A percentile compares a stretch with the other conserved stretches of the same genome.
phyloP scores from a whole-genome alignment of 2,113 vertebrate species.

The Oncorhynchus keta region DNA sequence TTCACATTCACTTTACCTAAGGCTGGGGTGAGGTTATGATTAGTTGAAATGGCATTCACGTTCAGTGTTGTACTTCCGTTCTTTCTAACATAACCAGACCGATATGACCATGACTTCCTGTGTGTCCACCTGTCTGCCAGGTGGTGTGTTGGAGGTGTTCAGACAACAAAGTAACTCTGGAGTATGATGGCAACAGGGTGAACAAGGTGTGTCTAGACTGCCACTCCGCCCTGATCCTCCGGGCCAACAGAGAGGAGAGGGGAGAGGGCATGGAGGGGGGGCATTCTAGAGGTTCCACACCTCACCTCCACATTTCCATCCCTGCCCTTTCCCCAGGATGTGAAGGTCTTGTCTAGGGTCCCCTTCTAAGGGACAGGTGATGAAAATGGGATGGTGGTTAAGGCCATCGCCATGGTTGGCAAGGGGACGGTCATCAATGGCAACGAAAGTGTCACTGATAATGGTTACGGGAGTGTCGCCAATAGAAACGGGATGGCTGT shows the following conservation, averaged over 20 bases:
- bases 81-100: not conserved
- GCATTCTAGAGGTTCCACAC: constrained; percentile 80
- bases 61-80: not conserved
- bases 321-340: constrained; percentile 71
- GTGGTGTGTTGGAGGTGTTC: constrained; percentile 97
- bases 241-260: constrained; percentile 73
- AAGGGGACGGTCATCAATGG: constrained; percentile 12
- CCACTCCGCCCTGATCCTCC: constrained; percentile 78
- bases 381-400: not conserved
- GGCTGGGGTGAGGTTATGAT: not conserved
- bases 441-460: not conserved
- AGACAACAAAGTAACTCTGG: constrained; percentile 86
- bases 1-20: not conserved
- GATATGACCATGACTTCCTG: not conserved
- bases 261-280: constrained; percentile 54
- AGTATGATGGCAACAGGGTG: constrained; percentile 85
- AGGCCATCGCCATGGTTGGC: not conserved
- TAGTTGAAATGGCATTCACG: too few relatives aligned
- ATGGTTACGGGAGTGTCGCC: not conserved
- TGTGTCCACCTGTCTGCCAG: constrained; percentile 58
- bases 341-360: constrained; percentile 81
- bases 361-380: constrained; percentile 78
- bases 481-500: too few relatives aligned
- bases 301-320: not conserved
- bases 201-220: constrained; percentile 94